phyloP scores from a whole-genome alignment of 1,140 invertebrate species.

The Heliconius himera region DNA sequence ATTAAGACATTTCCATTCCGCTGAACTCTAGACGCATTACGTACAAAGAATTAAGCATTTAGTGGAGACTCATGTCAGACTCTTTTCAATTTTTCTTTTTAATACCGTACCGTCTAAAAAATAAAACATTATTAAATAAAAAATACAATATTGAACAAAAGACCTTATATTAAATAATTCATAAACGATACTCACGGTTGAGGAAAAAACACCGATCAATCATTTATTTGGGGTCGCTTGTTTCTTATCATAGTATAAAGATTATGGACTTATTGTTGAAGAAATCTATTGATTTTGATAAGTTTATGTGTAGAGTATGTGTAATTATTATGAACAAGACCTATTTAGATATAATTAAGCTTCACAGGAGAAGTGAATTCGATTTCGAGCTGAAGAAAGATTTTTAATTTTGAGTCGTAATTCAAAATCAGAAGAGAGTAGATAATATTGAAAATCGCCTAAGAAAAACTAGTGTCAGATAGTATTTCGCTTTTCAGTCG shows the following conservation, averaged over 20 bases:
- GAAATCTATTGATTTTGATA: background rate
- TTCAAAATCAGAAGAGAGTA: no score
- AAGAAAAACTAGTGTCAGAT: background rate
- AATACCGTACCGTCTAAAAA: background rate
- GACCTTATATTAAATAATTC: constrained; percentile 25
- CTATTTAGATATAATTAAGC: background rate
- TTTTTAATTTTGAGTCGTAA: no score
- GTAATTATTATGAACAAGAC: background rate
- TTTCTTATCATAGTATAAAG: constrained; percentile 11
- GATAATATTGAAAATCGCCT: no score
- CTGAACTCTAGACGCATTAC: no score
- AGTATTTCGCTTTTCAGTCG: no score
- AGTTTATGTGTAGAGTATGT: background rate
- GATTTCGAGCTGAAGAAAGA: background rate
- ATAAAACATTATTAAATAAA: constrained; percentile 13
- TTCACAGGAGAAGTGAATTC: background rate
- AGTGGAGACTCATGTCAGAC: background rate
- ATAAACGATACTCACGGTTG: constrained; percentile 19
- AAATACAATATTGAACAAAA: constrained; percentile 8
- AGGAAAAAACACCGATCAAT: constrained; percentile 22
- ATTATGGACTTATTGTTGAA: background rate
- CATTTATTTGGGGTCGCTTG: constrained; percentile 18
- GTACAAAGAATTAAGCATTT: no score
- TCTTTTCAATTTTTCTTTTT: background rate
- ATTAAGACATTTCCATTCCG: no score